These are phyloP conservation scores for Serranus cabrilla DNA, from an alignment of 2,797 vertebrate species.

Conservation along the genomic window DNA sequence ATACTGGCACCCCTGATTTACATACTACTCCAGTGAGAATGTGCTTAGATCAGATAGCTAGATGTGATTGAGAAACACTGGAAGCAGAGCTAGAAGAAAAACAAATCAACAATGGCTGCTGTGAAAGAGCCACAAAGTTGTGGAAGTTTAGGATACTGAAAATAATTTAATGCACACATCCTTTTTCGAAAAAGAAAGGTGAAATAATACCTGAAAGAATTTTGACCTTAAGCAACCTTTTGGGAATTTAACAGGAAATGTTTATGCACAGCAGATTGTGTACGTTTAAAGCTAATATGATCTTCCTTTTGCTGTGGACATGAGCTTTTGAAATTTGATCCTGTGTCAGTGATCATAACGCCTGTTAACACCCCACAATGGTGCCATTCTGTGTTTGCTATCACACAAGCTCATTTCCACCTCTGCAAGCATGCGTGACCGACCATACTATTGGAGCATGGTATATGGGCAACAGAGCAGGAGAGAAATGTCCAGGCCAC, in stretches of 20 bases:
- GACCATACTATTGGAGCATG: constrained; percentile 65
- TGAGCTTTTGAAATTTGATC: constrained; percentile 42
- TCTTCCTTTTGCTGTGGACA: constrained; percentile 2
- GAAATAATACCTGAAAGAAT: too few relatives aligned
- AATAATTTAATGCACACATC: not conserved
- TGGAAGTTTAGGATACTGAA: not conserved
- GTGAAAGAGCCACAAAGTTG: not conserved
- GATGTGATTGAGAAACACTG: not conserved
- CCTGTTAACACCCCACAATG: constrained; percentile 50
- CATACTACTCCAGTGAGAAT: not conserved
- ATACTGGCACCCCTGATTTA: not conserved
- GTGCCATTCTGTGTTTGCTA: constrained; percentile 36
- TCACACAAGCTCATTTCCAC: constrained; percentile 50
- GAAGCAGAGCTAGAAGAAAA: not conserved
- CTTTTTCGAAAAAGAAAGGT: not conserved
- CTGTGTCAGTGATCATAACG: constrained; percentile 44
- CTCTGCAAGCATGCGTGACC: constrained; percentile 59
- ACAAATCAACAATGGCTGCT: not conserved
- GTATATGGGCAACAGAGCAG: constrained; percentile 64
- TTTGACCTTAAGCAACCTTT: too few relatives aligned
- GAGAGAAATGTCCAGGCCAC: constrained; percentile 53
- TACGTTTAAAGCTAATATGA: constrained; percentile 1
- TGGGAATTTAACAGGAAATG: not conserved
- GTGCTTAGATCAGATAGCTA: not conserved
- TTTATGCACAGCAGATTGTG: not conserved